Percentiles rank a stretch among this genome's conserved stretches.
These are phyloP conservation scores for Plecturocebus donacophilus DNA, from an alignment of 2,113 vertebrate genomes.

Conservation along the genomic window DNA sequence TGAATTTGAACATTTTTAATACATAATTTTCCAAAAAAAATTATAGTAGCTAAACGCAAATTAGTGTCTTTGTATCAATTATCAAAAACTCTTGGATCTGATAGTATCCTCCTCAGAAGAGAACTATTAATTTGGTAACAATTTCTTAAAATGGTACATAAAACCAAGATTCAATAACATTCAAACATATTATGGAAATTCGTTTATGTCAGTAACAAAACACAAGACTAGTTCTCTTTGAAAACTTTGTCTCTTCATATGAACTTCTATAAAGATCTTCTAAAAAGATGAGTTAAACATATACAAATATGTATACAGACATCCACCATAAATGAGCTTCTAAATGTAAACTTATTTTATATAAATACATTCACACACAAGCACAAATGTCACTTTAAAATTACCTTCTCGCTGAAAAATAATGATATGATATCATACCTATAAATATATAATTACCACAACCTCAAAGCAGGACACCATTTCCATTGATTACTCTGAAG, in stretches of 20 bases:
- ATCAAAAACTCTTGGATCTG: background rate
- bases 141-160: background rate
- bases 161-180: background rate
- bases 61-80: background rate
- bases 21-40: background rate
- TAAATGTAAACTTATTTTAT: background rate
- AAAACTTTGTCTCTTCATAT: background rate
- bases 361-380: accelerated
- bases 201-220: background rate
- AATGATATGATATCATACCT: background rate
- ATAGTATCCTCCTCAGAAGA: background rate
- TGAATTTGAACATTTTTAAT: background rate
- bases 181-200: background rate
- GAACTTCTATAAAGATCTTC: background rate
- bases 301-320: background rate
- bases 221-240: background rate
- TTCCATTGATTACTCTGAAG: background rate
- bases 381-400: background rate
- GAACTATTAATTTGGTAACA: background rate
- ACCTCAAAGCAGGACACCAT: background rate
- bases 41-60: background rate
- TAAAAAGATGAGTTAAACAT: background rate
- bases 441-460: background rate
- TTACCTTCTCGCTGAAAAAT: background rate
- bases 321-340: background rate